Evolutionary conservation across 2,113 vertebrate genomes (phyloP).

Genomic region (Tupaia chinensis): DNA sequence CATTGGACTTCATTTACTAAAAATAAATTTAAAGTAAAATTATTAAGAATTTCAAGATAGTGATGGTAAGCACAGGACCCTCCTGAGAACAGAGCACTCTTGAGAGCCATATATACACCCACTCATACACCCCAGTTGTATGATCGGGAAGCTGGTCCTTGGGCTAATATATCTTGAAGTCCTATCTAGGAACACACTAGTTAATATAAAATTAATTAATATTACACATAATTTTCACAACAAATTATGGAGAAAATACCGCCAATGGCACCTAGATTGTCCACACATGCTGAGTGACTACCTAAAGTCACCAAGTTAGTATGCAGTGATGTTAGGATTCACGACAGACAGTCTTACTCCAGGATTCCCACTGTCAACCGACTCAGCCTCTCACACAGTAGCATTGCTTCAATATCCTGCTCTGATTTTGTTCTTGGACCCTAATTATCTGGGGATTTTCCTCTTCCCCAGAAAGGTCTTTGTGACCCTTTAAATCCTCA

Average conservation of each 20-base stretch:
- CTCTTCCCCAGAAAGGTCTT: neutral
- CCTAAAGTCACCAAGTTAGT: neutral
- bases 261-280: neutral
- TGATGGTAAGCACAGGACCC: neutral
- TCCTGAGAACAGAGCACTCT: neutral
- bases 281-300: neutral
- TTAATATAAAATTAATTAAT: neutral
- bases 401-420: neutral
- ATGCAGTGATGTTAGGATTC: neutral
- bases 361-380: neutral
- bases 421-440: neutral
- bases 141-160: neutral
- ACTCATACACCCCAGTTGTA: too few relatives aligned
- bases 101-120: too few relatives aligned
- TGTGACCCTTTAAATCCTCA: neutral
- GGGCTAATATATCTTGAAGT: neutral
- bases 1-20: neutral
- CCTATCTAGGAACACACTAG: neutral
- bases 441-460: neutral
- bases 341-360: neutral
- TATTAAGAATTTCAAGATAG: neutral
- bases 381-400: neutral
- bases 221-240: neutral
- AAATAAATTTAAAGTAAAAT: neutral
- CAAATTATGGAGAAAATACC: neutral